Evolutionary conservation across 2,888 invertebrate species (phyloP), one percentile per base, ranked within the genome.

Genomic region (Charanyca ferruginea): DNA sequence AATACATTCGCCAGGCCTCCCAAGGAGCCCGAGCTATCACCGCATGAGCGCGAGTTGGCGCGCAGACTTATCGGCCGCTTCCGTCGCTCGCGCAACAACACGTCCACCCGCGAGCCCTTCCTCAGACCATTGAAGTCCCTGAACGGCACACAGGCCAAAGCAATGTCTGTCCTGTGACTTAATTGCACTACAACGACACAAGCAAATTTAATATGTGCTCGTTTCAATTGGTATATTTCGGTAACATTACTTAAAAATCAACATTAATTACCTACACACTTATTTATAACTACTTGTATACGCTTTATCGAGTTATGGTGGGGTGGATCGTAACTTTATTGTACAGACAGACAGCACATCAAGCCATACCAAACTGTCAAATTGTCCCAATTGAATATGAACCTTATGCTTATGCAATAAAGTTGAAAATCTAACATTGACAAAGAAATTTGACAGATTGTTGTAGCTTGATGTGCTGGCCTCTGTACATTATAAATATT

Each of bases 21-120:
- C 8, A 83, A 83, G 23, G 87, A 90, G 59, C 91, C 93, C 0
- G 91, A 90, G 64, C 71, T 93, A 38, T 88, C 90, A 2, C 89
- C 90, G 0, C 89, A 90, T 42, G 94, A 94, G 68, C 87, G 86
- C 69, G 91, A 93, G 42, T 75, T 94, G 32, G 93, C 94, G 0
- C 90, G 90, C 18, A 85, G 89, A 64, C 88, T 94, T 20, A 93
- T 94, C 47, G 93, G 93, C 1, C 87, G 94, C 8, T 92, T 91
- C 75, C 89, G 93, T 42, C 88, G 94, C 22, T 93, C 93, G 0
- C 85, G 88, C 55, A 90, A 90, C 70, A 86, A 77, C 61, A 89
- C 87, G 3, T 71, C 87, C 0, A 85, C 88, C 5, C 73, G 69
- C 1, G 69, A 78, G 35, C 88, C 91, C 2, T 92, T 92, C 67